phyloP scores from a whole-genome alignment of 2,888 invertebrate genomes.

The Perithous albicinctus region DNA sequence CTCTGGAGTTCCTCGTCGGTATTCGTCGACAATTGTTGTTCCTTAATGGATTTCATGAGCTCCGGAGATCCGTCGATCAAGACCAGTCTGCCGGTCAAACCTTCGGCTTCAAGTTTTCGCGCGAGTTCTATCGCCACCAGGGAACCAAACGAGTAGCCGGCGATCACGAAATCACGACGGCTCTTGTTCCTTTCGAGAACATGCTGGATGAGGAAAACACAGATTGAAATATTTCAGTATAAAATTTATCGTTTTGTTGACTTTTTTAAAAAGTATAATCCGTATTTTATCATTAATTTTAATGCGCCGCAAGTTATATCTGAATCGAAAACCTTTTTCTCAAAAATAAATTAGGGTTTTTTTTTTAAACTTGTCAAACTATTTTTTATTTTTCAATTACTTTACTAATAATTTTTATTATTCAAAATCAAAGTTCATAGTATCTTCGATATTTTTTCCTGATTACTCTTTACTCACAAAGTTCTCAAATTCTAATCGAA shows the following conservation, averaged over 20 bases:
- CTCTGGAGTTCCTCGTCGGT: conserved; percentile 86
- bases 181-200: conserved; percentile 85
- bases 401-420: no score
- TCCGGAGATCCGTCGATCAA: conserved; percentile 94
- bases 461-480: no score
- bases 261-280: not conserved
- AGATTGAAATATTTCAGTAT: not conserved
- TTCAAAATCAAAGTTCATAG: no score
- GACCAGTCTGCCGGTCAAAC: conserved; percentile 88
- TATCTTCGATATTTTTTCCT: no score
- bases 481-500: no score
- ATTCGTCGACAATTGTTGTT: conserved; percentile 85
- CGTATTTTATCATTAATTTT: no score
- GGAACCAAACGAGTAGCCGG: conserved; percentile 96
- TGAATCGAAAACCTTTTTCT: no score
- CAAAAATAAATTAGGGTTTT: no score
- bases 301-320: no score
- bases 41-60: conserved; percentile 87
- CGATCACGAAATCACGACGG: conserved; percentile 87
- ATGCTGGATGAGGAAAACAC: conserved; percentile 84
- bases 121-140: conserved; percentile 92
- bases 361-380: no score
- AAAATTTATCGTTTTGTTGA: not conserved
- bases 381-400: no score
- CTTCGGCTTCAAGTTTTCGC: conserved; percentile 89